Evolutionary conservation across 2,797 vertebrate species (phyloP).

Genomic region (Podarcis siculus): DNA sequence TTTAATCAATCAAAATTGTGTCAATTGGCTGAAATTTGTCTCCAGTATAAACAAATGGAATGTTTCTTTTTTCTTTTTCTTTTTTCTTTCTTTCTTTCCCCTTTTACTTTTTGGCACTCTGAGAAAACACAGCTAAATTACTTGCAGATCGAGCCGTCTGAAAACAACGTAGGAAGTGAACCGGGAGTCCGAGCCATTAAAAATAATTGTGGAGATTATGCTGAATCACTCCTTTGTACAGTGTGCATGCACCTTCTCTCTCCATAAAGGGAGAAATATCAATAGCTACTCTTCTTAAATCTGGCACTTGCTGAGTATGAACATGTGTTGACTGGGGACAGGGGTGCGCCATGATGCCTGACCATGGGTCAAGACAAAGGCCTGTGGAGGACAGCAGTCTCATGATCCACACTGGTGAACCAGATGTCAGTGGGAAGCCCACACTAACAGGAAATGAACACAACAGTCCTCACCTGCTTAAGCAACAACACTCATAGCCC

Average conservation of each 20-base stretch:
- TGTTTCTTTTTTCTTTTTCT: constrained; percentile 61
- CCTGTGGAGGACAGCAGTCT: no score
- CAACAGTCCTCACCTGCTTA: no score
- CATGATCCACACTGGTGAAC: no score
- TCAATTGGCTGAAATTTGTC: constrained; percentile 88
- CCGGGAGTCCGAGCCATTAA: constrained; percentile 74
- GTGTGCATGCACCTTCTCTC: background rate
- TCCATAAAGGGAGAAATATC: constrained; percentile 28
- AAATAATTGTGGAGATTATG: constrained; percentile 75
- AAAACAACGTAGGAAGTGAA: constrained; percentile 73
- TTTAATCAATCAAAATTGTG: constrained; percentile 90
- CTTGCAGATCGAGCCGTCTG: constrained; percentile 79
- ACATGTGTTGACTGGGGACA: background rate
- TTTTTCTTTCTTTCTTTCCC: constrained; percentile 18
- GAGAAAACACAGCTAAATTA: constrained; percentile 83
- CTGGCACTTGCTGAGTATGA: constrained; percentile 5
- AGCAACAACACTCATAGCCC: background rate
- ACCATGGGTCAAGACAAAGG: no score
- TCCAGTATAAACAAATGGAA: constrained; percentile 86
- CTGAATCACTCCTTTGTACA: constrained; percentile 62
- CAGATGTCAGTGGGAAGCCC: no score
- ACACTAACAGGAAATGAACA: no score
- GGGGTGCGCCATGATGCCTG: background rate
- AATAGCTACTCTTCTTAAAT: constrained; percentile 22
- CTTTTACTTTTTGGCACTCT: constrained; percentile 51